Evolutionary conservation across 2,113 vertebrate genomes (phyloP), one percentile per base, ranked within the genome.

Genomic region (Neotoma lepida): DNA sequence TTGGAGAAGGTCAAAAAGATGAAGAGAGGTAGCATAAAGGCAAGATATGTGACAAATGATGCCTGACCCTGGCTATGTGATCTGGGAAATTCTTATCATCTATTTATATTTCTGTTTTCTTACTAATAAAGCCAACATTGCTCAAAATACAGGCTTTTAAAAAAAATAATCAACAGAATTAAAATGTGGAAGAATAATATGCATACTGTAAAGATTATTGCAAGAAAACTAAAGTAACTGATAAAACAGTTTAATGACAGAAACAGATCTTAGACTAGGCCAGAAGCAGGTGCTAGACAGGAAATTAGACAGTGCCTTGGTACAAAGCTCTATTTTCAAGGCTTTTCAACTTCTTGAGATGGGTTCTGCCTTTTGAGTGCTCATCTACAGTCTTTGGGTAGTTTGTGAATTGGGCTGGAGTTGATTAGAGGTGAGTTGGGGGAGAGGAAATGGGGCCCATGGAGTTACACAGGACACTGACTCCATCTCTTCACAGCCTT

Each of bases 401-500:
- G 76, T 39, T 28, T 4, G 3, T 8, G 12, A 20, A 33, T n/a
- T 61, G 6, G 9, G 14, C 24, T 54, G 63, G 61, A 49, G 24
- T 24, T 2, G 2, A 2, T 24, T 76, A 35, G 12, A 24, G 20
- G 1, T 9, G 44, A 33, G 1, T 68, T 35, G 4, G 41, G 46
- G 80, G 61, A 24, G 33, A 8, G 0, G 54, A 61, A 17, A 33
- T 0, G 5, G 61, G 51, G 9, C 7, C 4, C 33, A 28, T 39
- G 61, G 9, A 30, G 6, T 24, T 41, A 17, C 15, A 61, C 51
- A 4, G 30, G 82, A 61, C 15, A 5, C 81, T 96, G 71, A 96
- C 49, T 77, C 35, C 0, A 44, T 94, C 78, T 90, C 96, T 68
- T 97, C 81, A 90, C 91, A 99, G 99, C 99, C 99, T 90, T 99